Evolutionary conservation across 2,113 vertebrate genomes (phyloP).

Genomic region (Ophiodon elongatus): DNA sequence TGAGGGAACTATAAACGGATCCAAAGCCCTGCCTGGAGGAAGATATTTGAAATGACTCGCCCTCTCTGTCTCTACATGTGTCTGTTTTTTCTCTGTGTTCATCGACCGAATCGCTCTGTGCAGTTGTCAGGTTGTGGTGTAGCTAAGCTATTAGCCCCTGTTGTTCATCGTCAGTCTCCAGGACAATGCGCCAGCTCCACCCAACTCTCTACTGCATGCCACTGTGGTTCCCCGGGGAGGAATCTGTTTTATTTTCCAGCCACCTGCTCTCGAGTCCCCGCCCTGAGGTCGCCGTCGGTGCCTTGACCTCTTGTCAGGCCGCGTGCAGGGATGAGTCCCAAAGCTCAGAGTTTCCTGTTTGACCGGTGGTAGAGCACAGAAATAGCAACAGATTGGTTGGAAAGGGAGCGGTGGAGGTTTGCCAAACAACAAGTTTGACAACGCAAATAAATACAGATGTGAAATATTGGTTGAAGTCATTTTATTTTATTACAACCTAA

Average conservation of each 20-base stretch:
- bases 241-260: conserved; percentile 64
- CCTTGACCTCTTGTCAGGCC: conserved; percentile 41
- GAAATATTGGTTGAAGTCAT: neutral
- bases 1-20: conserved; percentile 26
- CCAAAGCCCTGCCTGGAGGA: conserved; percentile 35
- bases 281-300: conserved; percentile 36
- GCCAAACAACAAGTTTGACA: neutral
- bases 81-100: conserved; percentile 12
- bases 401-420: neutral
- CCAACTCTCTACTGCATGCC: neutral
- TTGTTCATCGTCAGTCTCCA: conserved; percentile 2
- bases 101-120: conserved; percentile 1
- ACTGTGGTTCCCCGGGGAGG: conserved; percentile 19
- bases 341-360: conserved; percentile 65
- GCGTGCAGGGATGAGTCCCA: neutral
- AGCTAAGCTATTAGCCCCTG: conserved; percentile 13
- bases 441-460: neutral
- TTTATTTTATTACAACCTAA: too few species aligned
- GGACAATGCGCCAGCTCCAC: conserved; percentile 4
- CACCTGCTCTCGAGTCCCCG: conserved; percentile 27
- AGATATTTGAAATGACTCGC: conserved; percentile 58
- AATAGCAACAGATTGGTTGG: conserved; percentile 11
- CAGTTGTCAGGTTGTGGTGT: neutral
- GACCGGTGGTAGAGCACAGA: conserved; percentile 9
- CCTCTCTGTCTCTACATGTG: neutral